Evolutionary conservation across 1,140 invertebrate species (phyloP).

Genomic region (Conus betulinus): DNA sequence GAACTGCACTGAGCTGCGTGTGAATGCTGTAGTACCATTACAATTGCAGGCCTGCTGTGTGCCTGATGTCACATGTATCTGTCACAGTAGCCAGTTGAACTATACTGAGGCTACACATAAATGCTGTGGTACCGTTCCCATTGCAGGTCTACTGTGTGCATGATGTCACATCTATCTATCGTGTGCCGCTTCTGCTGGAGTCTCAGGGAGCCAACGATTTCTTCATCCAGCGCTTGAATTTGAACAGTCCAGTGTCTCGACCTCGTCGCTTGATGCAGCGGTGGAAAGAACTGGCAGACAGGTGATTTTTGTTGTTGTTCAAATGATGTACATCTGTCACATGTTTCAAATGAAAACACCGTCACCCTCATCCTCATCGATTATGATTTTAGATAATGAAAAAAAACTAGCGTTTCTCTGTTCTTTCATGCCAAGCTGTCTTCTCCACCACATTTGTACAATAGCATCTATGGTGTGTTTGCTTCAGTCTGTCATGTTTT

Average conservation of each 20-base stretch:
- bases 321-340: too few relatives aligned
- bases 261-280: slow-evolving; percentile 88
- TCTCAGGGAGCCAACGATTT: slow-evolving; percentile 92
- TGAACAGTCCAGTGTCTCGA: slow-evolving; percentile 80
- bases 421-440: too few relatives aligned
- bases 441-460: too few relatives aligned
- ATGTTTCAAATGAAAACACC: too few relatives aligned
- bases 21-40: background rate
- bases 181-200: slow-evolving; percentile 95
- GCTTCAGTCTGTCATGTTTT: too few relatives aligned
- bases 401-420: too few relatives aligned
- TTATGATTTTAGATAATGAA: too few relatives aligned
- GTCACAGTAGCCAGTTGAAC: slow-evolving; percentile 75
- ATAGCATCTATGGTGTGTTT: too few relatives aligned
- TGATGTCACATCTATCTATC: slow-evolving; percentile 95
- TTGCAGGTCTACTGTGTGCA: slow-evolving; percentile 93
- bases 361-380: too few relatives aligned
- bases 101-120: too few relatives aligned
- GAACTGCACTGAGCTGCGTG: too few relatives aligned
- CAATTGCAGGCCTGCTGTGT: slow-evolving; percentile 90
- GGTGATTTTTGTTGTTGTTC: slow-evolving; percentile 65
- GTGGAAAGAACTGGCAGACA: slow-evolving; percentile 92
- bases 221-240: slow-evolving; percentile 87
- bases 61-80: slow-evolving; percentile 95
- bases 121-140: background rate